phyloP scores from a whole-genome alignment of 2,888 invertebrate species.

The Oxycera nigricornis region DNA sequence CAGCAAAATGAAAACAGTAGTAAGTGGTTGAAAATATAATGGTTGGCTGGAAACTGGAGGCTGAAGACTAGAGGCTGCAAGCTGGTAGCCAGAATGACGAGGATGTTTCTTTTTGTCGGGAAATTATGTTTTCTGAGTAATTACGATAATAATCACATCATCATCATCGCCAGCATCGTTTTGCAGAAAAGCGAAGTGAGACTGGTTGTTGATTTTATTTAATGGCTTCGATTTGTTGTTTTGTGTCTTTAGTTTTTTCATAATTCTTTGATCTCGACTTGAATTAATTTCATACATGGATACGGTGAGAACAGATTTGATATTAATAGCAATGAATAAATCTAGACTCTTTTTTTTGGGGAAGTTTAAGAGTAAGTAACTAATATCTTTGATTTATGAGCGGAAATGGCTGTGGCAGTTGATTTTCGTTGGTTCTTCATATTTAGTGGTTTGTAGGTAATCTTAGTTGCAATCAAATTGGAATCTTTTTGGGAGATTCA shows the following conservation, averaged over 20 bases:
- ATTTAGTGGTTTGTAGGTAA: no score
- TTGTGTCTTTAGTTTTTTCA: background rate
- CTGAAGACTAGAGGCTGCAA: background rate
- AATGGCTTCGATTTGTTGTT: slow-evolving; percentile 22
- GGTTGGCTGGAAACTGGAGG: background rate
- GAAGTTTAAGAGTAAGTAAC: slow-evolving; percentile 18
- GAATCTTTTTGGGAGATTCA: no score
- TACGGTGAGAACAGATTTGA: slow-evolving; percentile 31
- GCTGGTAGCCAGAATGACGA: slow-evolving; percentile 19
- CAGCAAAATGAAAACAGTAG: slow-evolving; percentile 26
- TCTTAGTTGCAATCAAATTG: no score
- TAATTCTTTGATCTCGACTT: slow-evolving; percentile 9
- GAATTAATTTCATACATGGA: slow-evolving; percentile 30
- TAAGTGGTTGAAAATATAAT: slow-evolving; percentile 32
- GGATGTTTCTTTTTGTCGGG: slow-evolving; percentile 9
- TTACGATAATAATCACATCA: slow-evolving; percentile 36
- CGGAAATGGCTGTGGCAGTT: slow-evolving; percentile 2
- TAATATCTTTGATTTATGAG: slow-evolving; percentile 20
- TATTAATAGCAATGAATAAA: slow-evolving; percentile 28
- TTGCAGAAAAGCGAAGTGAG: slow-evolving; percentile 34
- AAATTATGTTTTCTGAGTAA: slow-evolving; percentile 35
- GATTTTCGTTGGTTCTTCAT: no score
- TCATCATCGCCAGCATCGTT: slow-evolving; percentile 31
- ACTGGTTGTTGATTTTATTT: slow-evolving; percentile 34
- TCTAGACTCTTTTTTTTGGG: background rate